phyloP scores from a whole-genome alignment of 2,888 invertebrate genomes.

The Drosophila formosana region DNA sequence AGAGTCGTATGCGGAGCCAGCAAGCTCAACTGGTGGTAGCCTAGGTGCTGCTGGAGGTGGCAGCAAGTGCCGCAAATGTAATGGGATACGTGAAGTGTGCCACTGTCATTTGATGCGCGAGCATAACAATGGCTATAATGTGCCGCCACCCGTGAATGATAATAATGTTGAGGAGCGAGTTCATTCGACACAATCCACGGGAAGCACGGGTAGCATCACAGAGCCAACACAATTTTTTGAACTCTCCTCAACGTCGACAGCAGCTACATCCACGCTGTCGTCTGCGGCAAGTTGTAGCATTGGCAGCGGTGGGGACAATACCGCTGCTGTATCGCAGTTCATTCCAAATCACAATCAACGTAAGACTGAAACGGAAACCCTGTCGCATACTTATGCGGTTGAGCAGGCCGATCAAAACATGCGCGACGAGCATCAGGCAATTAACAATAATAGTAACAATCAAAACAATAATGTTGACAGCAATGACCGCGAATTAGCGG shows the following conservation, averaged over 20 bases:
- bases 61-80: constrained; percentile 52
- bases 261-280: constrained; percentile 41
- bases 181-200: constrained; percentile 64
- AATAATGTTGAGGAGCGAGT: constrained; percentile 44
- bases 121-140: neutral
- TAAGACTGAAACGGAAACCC: constrained; percentile 52
- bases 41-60: neutral
- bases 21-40: constrained; percentile 38
- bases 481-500: constrained; percentile 8
- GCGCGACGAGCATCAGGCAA: constrained; percentile 15
- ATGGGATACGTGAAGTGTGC: constrained; percentile 39
- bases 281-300: constrained; percentile 27
- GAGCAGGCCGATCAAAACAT: constrained; percentile 16
- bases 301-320: constrained; percentile 15
- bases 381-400: constrained; percentile 8
- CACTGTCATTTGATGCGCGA: constrained; percentile 39
- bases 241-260: constrained; percentile 62
- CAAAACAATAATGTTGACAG: constrained; percentile 3
- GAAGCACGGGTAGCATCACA: constrained; percentile 10
- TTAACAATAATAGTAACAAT: constrained; percentile 22
- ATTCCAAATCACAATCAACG: constrained; percentile 62
- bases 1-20: constrained; percentile 51
- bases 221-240: constrained; percentile 65
- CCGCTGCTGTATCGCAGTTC: constrained; percentile 35
- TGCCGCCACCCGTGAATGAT: constrained; percentile 7